Percentiles rank a stretch among this genome's conserved stretches.
Evolutionary conservation across 53 echinoderm and acorn worm species (phyloP).

Genomic region (Astropecten irregularis): DNA sequence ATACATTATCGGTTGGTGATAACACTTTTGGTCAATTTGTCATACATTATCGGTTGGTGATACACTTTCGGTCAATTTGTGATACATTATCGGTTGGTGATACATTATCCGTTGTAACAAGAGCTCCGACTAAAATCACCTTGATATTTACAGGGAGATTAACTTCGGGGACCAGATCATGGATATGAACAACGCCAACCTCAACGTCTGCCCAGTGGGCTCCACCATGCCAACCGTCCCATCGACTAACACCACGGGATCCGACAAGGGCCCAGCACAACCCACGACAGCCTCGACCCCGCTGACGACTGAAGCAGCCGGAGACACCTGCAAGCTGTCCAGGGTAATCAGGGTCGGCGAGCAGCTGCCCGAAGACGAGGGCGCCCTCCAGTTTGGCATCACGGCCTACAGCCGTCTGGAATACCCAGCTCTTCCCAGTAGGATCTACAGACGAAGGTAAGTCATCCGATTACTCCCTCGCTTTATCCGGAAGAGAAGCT

Average conservation of each 20-base stretch:
- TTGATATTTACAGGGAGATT: conserved; percentile 8
- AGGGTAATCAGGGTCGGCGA: conserved; percentile 14
- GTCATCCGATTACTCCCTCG: too few species aligned
- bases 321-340: conserved; percentile 61
- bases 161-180: conserved; percentile 13
- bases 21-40: too few species aligned
- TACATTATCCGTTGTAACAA: too few species aligned
- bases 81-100: too few species aligned
- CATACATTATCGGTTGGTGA: too few species aligned
- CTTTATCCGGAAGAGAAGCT: too few species aligned
- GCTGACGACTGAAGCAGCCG: conserved; percentile 1
- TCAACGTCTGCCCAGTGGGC: conserved; percentile 27
- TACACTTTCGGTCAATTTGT: too few species aligned
- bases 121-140: too few species aligned
- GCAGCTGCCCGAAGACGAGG: conserved; percentile 63
- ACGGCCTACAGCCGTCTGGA: conserved; percentile 65
- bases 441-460: conserved; percentile 46
- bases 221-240: neutral
- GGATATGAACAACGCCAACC: conserved; percentile 33
- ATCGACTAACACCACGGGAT: conserved; percentile 22
- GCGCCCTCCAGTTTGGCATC: conserved; percentile 80
- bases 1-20: too few species aligned
- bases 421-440: conserved; percentile 43
- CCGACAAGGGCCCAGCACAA: neutral
- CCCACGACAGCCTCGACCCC: neutral